Percentiles rank a stretch among this genome's conserved stretches.
phyloP scores from a whole-genome alignment of 2,888 invertebrate species.

The Cephalotes varians region DNA sequence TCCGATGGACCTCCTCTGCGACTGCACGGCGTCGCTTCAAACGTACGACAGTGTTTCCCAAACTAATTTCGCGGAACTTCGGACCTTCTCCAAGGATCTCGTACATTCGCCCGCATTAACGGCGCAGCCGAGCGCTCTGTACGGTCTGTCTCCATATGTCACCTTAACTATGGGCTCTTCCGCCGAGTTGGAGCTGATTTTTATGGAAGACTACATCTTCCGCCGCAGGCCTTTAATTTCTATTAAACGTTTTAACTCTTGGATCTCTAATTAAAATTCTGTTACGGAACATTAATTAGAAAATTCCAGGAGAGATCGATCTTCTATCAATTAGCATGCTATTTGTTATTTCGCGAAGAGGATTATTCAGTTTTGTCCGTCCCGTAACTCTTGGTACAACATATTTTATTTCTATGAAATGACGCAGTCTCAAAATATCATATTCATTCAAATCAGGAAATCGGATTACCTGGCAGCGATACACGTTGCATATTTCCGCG shows the following conservation, averaged over 20 bases:
- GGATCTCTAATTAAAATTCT: constrained; percentile 44
- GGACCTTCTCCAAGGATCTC: constrained; percentile 1
- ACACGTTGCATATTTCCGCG: not conserved
- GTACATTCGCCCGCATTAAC: constrained; percentile 36
- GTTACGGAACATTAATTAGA: not conserved
- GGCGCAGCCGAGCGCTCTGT: constrained; percentile 8
- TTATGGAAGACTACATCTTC: constrained; percentile 20
- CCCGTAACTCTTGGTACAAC: not conserved
- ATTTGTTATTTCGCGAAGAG: not conserved
- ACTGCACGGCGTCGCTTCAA: constrained; percentile 28
- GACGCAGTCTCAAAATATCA: not conserved
- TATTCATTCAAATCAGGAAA: not conserved
- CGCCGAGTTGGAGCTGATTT: constrained; percentile 5
- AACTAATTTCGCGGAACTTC: constrained; percentile 51
- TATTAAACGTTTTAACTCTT: constrained; percentile 21
- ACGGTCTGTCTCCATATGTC: constrained; percentile 11
- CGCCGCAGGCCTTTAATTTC: constrained; percentile 22
- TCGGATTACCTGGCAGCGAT: not conserved
- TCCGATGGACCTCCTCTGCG: constrained; percentile 48
- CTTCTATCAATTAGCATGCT: not conserved
- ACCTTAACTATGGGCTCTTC: constrained; percentile 30
- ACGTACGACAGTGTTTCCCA: constrained; percentile 55
- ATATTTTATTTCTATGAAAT: constrained; percentile 7
- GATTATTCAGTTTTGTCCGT: not conserved
- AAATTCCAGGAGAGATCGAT: not conserved